Evolutionary conservation across 2,797 vertebrate species (phyloP).

Genomic region (Astyanax mexicanus): DNA sequence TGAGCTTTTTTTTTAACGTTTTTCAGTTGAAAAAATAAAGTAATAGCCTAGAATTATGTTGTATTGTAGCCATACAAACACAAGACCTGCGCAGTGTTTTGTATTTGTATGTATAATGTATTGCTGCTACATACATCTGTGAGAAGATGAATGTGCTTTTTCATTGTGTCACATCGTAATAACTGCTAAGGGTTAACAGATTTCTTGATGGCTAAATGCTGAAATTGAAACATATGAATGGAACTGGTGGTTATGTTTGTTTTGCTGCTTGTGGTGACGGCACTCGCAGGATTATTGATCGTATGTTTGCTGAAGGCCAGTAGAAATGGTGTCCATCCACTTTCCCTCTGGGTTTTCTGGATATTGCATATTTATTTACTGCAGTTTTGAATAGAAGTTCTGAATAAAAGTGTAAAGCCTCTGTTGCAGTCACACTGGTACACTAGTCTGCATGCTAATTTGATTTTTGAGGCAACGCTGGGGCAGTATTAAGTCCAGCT

Average conservation of each 20-base stretch:
- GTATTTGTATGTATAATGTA: no score
- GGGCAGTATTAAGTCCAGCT: conserved; percentile 14
- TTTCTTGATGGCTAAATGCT: not conserved
- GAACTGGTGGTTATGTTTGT: not conserved
- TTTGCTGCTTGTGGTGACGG: not conserved
- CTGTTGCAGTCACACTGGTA: not conserved
- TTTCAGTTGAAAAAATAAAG: no score
- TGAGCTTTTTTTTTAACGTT: no score
- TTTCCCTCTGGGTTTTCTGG: not conserved
- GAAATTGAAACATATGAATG: not conserved
- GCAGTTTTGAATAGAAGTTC: not conserved
- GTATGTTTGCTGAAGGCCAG: not conserved
- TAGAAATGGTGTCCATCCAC: not conserved
- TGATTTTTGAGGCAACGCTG: conserved; percentile 26
- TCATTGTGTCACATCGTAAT: no score
- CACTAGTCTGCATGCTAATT: conserved; percentile 1
- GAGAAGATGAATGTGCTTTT: no score
- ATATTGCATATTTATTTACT: conserved; percentile 1
- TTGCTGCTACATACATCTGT: no score
- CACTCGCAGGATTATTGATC: not conserved
- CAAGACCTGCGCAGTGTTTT: no score
- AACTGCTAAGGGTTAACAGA: not conserved
- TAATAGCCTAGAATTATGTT: no score
- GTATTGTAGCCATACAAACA: no score
- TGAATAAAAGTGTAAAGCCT: not conserved